Conservation (phyloP, 2,113 vertebrate species). For the Baryphthengus martii region DNA sequence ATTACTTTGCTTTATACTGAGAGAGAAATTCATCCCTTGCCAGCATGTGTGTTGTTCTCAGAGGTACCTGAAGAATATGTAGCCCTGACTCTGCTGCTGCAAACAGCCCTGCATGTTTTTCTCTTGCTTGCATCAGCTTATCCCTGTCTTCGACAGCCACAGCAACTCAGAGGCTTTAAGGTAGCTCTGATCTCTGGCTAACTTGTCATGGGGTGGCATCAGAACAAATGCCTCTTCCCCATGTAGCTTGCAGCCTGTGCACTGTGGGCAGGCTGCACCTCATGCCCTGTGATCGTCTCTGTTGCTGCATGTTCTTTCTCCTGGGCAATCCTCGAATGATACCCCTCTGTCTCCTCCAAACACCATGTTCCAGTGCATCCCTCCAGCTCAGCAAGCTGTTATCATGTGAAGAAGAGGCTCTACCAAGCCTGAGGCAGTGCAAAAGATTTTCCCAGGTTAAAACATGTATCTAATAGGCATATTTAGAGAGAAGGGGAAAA, state of each 20-base stretch:
- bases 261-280: neutral
- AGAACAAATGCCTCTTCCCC: accelerated
- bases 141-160: neutral
- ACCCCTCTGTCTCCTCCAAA: neutral
- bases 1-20: neutral
- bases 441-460: neutral
- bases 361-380: accelerated
- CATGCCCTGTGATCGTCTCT: accelerated
- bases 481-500: neutral
- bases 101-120: neutral
- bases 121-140: neutral
- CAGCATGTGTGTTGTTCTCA: neutral
- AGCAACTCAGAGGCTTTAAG: neutral
- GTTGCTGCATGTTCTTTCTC: accelerated
- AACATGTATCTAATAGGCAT: neutral
- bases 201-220: neutral
- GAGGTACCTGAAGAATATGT: accelerated
- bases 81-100: neutral
- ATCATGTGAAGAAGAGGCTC: neutral
- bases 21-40: neutral
- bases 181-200: neutral
- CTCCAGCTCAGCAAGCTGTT: neutral
- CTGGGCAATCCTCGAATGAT: accelerated
- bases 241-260: too few relatives aligned
- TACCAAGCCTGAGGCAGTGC: accelerated